Base-by-base conservation (phyloP, 64 coral and sea anemone species). In the Cladopsammia gracilis region DNA sequence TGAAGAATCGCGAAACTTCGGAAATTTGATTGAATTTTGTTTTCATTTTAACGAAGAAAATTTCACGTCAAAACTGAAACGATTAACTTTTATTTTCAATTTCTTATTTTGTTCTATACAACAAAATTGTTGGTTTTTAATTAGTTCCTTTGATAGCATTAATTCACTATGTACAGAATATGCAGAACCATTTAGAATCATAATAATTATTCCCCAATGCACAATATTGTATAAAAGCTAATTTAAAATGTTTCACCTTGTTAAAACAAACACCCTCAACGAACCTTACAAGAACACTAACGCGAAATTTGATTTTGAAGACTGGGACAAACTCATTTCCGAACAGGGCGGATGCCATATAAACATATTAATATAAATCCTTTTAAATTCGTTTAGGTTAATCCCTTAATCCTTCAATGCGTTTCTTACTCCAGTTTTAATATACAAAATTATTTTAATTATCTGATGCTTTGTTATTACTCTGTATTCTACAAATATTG, bases 81-180 rank as follows among this genome's bases (percentile, higher is more conserved):
- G 34, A 56, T n/a, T 69, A 42, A 54, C 7, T 56, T 48, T 2
- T 26, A 49, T 25, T 54, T 77, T 25, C n/a, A 56, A 54, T 77
- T n/a, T 23, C 10, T 9, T 52, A 4, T 56, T 52, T 77, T 54
- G 9, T 24, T 77, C 18, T 52, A 23, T 77, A 56, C 49, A 22
- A 77, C 48, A 53, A 51, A 77, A 11, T 20, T 25, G 20, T 54
- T 77, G 75, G 48, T 77, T 77, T 77, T 77, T 49, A 54, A 54
- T 25, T 54, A 77, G 48, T 77, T 77, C 20, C 19, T 25, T 11
- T 25, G n/a, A 54, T 56, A 25, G 11, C n/a, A 24, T 48, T 77
- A 25, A 77, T 77, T 4, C 10, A 77, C 50, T 26, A 56, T 54
- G 18, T 10, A 6, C 71, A 13, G 34, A 73, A 73, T 47, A 10